phyloP scores from a whole-genome alignment of 2,888 invertebrate genomes.

The Acrobeloides nanus region DNA sequence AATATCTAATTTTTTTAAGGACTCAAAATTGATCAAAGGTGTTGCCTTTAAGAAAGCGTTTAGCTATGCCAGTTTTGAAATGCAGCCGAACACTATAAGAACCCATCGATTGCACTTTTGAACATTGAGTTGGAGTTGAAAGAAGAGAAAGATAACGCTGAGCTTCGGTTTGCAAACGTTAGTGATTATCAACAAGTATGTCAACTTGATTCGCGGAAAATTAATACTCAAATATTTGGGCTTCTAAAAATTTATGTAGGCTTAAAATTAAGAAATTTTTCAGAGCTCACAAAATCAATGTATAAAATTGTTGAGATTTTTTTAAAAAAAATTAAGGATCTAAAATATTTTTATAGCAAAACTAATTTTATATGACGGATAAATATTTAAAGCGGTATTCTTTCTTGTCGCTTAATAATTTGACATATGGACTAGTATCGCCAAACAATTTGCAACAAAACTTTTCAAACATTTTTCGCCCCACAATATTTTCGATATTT shows the following conservation, averaged over 20 bases:
- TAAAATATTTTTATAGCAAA: no score
- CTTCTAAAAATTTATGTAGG: background rate
- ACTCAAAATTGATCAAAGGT: constrained; percentile 80
- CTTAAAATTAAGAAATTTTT: background rate
- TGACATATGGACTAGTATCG: no score
- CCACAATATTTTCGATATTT: no score
- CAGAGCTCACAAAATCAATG: background rate
- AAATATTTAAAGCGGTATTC: constrained; percentile 8
- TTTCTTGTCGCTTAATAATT: background rate
- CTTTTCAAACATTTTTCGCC: no score
- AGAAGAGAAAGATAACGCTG: constrained; percentile 95
- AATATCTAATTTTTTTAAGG: constrained; percentile 60
- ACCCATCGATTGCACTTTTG: constrained; percentile 85
- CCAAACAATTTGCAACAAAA: no score
- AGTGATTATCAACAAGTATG: constrained; percentile 57
- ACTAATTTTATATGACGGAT: constrained; percentile 75
- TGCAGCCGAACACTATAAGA: constrained; percentile 83
- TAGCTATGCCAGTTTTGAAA: constrained; percentile 98
- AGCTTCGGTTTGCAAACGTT: constrained; percentile 87
- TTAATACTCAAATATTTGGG: no score
- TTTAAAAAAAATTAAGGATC: no score
- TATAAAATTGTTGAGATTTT: no score
- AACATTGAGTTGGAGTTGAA: constrained; percentile 96
- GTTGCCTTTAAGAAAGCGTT: constrained; percentile 99
- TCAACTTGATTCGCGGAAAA: no score